These are phyloP conservation scores for Nipponia nippon DNA, from an alignment of 2,113 vertebrate genomes.

Conservation along the genomic window DNA sequence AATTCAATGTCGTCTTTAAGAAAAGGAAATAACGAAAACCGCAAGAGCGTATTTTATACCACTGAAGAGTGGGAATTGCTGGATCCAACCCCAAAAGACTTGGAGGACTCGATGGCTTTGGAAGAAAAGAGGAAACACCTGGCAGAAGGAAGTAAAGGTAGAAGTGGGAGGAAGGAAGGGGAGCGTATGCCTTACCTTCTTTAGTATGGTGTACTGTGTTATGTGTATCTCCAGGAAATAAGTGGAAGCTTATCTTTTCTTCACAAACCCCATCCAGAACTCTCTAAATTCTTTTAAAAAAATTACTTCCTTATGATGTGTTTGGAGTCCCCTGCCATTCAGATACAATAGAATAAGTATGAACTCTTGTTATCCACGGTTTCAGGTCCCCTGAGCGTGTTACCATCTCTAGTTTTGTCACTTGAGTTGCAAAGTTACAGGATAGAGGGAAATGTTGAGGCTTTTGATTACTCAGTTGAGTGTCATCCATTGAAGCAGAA, in stretches of 20 bases:
- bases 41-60: slow-evolving; percentile 90
- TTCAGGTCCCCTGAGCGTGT: background rate
- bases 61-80: slow-evolving; percentile 95
- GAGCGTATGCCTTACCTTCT: background rate
- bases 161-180: background rate
- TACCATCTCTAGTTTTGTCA: background rate
- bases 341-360: background rate
- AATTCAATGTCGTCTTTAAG: slow-evolving; percentile 93
- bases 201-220: background rate
- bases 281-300: background rate
- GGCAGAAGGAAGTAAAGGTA: slow-evolving; percentile 81
- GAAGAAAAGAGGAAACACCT: slow-evolving; percentile 72
- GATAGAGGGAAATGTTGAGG: background rate
- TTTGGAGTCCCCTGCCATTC: background rate
- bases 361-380: background rate
- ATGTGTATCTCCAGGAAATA: background rate
- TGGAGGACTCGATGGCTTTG: slow-evolving; percentile 74
- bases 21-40: slow-evolving; percentile 78
- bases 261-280: background rate
- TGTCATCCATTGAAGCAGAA: background rate
- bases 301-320: background rate
- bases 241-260: background rate
- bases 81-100: slow-evolving; percentile 84
- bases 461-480: background rate
- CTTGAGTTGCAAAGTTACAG: background rate